Evolutionary conservation across 2,888 invertebrate species (phyloP).

Genomic region (Tuta absoluta): DNA sequence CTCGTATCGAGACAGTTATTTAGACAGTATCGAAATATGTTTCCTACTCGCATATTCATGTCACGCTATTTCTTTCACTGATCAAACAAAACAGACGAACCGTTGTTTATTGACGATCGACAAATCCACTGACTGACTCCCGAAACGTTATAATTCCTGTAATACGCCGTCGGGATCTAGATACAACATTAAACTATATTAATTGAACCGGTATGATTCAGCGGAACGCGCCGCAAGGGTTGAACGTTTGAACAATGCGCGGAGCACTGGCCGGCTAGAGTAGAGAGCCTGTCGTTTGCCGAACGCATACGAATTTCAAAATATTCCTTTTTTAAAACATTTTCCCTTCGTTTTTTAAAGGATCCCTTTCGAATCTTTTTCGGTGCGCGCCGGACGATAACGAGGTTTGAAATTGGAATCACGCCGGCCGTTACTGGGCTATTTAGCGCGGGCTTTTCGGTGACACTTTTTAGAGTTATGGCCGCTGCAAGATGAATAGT

Average conservation of each 20-base stretch:
- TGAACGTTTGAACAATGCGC: slow-evolving; percentile 67
- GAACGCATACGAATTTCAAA: slow-evolving; percentile 51
- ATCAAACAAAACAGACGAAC: slow-evolving; percentile 46
- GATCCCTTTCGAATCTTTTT: slow-evolving; percentile 51
- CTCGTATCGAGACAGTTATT: slow-evolving; percentile 55
- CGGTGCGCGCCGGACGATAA: slow-evolving; percentile 52
- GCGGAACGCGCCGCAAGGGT: slow-evolving; percentile 59
- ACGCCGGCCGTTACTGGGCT: slow-evolving; percentile 61
- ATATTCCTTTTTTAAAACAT: slow-evolving; percentile 56
- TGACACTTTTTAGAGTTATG: slow-evolving; percentile 60
- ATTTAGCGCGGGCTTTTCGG: slow-evolving; percentile 61
- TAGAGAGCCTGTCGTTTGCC: slow-evolving; percentile 41
- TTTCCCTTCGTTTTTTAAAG: slow-evolving; percentile 45
- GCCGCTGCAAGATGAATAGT: slow-evolving; percentile 56
- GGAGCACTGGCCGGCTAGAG: slow-evolving; percentile 41
- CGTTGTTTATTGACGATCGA: slow-evolving; percentile 60
- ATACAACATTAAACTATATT: slow-evolving; percentile 74
- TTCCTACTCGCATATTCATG: slow-evolving; percentile 55
- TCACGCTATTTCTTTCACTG: slow-evolving; percentile 55
- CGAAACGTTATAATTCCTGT: slow-evolving; percentile 66
- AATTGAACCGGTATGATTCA: slow-evolving; percentile 72
- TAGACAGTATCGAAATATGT: slow-evolving; percentile 55
- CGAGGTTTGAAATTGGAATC: slow-evolving; percentile 76
- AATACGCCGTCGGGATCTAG: slow-evolving; percentile 67
- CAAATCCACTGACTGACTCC: slow-evolving; percentile 59